phyloP scores from a whole-genome alignment of 2,888 invertebrate genomes.

The Thera britannica region DNA sequence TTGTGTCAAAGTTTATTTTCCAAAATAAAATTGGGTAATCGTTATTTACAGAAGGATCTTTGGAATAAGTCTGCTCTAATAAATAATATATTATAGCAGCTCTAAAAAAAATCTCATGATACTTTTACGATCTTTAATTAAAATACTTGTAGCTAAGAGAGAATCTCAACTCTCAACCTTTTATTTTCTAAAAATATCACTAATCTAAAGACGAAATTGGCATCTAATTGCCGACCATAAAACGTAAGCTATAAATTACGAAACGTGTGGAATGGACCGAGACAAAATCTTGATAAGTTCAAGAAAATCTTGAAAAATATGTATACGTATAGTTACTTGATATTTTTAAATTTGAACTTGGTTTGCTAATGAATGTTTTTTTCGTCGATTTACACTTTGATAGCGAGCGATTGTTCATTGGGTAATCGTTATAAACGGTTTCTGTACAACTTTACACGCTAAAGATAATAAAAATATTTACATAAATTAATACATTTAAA shows the following conservation, averaged over 20 bases:
- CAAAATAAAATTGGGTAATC: background rate
- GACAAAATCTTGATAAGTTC: constrained; percentile 5
- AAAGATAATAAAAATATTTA: background rate
- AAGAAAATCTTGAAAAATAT: background rate
- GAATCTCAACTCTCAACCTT: constrained; percentile 5
- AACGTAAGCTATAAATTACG: constrained; percentile 28
- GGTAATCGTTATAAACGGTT: background rate
- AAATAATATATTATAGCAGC: too few relatives aligned
- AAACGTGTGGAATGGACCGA: constrained; percentile 14
- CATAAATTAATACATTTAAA: background rate
- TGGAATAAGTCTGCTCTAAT: background rate
- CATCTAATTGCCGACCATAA: constrained; percentile 36
- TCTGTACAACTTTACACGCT: background rate
- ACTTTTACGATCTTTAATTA: constrained; percentile 2
- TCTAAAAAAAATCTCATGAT: too few relatives aligned
- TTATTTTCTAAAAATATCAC: constrained; percentile 20
- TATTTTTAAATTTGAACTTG: background rate
- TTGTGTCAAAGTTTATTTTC: background rate
- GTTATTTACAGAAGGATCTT: background rate
- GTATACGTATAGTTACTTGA: background rate
- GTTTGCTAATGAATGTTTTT: background rate
- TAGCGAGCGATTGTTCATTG: background rate
- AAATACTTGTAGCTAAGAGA: constrained; percentile 5
- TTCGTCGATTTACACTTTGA: background rate
- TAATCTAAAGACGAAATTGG: constrained; percentile 32